These are phyloP conservation scores for Drosophila prostipennis DNA, from an alignment of 2,888 invertebrate species.

Conservation along the genomic window DNA sequence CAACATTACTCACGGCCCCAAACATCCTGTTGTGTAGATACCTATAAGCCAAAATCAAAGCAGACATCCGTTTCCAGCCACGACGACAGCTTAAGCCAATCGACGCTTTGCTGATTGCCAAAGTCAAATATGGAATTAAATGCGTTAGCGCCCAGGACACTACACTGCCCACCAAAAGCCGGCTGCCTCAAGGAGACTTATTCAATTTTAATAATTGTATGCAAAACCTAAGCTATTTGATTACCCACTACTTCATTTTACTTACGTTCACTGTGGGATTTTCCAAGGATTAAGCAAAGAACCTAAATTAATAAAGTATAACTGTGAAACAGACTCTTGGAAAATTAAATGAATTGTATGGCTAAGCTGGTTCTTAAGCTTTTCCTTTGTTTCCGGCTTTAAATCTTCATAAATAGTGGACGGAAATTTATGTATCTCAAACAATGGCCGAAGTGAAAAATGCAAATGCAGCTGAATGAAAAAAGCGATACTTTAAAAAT, in stretches of 20 bases:
- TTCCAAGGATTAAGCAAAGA: conserved; percentile 18
- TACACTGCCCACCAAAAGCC: conserved; percentile 42
- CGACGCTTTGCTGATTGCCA: conserved; percentile 61
- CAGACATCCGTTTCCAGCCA: conserved; percentile 20
- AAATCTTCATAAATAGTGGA: conserved; percentile 3
- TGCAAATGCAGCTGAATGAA: neutral
- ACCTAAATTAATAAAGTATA: conserved; percentile 27
- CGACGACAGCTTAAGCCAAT: conserved; percentile 72
- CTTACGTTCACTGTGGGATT: conserved; percentile 1
- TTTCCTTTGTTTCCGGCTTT: neutral
- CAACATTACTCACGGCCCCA: conserved; percentile 36
- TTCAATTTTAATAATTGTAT: conserved; percentile 19
- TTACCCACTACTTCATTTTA: neutral
- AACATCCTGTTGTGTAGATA: conserved; percentile 11
- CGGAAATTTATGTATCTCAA: neutral
- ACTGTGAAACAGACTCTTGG: neutral
- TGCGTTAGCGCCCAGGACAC: conserved; percentile 15
- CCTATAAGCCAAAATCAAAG: conserved; percentile 41
- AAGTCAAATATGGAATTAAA: conserved; percentile 68
- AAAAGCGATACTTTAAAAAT: conserved; percentile 1
- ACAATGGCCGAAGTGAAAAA: conserved; percentile 3
- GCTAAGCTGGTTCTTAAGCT: conserved; percentile 5
- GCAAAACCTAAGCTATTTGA: conserved; percentile 3
- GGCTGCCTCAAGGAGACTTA: conserved; percentile 14
- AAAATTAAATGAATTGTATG: conserved; percentile 5